These are phyloP conservation scores for Trichopria drosophilae DNA, from an alignment of 2,888 invertebrate species.

Conservation along the genomic window DNA sequence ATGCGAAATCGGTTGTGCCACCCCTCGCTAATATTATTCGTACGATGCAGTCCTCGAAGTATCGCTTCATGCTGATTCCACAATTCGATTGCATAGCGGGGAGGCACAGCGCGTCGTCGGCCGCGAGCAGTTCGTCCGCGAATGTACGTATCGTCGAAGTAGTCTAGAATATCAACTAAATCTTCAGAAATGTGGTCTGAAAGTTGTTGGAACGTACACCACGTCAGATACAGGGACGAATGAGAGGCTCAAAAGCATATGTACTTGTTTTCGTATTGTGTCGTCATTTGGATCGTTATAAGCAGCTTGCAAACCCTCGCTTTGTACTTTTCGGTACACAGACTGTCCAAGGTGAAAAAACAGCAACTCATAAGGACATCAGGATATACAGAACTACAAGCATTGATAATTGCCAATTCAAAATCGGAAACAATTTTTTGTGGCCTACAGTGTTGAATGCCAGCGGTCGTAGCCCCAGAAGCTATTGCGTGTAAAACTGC, in stretches of 20 bases:
- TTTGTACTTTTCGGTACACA: conserved; percentile 5
- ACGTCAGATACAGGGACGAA: conserved; percentile 11
- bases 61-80: conserved; percentile 13
- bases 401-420: too few species aligned
- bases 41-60: conserved; percentile 5
- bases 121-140: too few species aligned
- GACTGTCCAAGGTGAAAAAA: conserved; percentile 13
- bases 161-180: too few species aligned
- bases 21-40: conserved; percentile 10
- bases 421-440: conserved; percentile 10
- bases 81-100: conserved; percentile 1
- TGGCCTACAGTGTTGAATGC: conserved; percentile 6
- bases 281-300: conserved; percentile 1
- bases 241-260: conserved; percentile 3
- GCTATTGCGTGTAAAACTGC: too few species aligned
- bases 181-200: background rate
- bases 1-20: conserved; percentile 3
- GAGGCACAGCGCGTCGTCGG: conserved; percentile 2
- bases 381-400: background rate
- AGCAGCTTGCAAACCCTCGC: conserved; percentile 1
- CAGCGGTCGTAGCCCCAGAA: background rate
- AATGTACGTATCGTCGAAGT: too few species aligned
- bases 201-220: conserved; percentile 3
- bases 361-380: conserved; percentile 3
- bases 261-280: background rate